Evolutionary conservation across 2,888 invertebrate genomes (phyloP).

Genomic region (Callinectes sapidus): DNA sequence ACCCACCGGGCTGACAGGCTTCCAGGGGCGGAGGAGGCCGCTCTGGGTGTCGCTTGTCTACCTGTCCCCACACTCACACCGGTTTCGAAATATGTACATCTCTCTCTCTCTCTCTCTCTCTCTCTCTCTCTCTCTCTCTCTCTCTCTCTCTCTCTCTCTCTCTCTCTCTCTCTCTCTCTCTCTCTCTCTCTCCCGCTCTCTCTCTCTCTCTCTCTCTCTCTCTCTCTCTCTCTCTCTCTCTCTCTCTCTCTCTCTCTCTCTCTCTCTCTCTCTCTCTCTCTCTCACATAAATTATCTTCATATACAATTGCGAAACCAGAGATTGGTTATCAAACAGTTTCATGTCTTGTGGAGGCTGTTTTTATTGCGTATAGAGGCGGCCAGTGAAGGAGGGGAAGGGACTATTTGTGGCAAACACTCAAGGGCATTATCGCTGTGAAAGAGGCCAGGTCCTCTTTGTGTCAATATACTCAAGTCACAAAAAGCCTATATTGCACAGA

Average conservation of each 20-base stretch:
- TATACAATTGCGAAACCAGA: background rate
- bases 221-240: conserved; percentile 28
- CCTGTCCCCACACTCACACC: background rate
- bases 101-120: background rate
- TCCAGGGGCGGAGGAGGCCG: conserved; percentile 5
- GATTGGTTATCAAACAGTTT: background rate
- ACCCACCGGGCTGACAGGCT: conserved; percentile 5
- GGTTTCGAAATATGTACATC: background rate
- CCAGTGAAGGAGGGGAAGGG: background rate
- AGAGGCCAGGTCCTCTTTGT: conserved; percentile 31
- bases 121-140: conserved; percentile 49
- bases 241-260: conserved; percentile 49
- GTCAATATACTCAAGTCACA: conserved; percentile 28
- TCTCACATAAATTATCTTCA: background rate
- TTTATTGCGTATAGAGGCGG: background rate
- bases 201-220: conserved; percentile 39
- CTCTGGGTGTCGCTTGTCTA: background rate
- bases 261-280: conserved; percentile 48
- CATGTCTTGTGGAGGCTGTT: background rate
- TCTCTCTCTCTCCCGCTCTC: too few species aligned
- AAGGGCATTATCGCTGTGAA: conserved; percentile 35
- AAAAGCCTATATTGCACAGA: background rate
- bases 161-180: too few species aligned
- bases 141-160: conserved; percentile 46
- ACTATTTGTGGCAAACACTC: background rate